Percentiles rank a stretch among this genome's conserved stretches.
phyloP scores from a whole-genome alignment of 2,888 invertebrate species.

The Peribatodes rhomboidaria region DNA sequence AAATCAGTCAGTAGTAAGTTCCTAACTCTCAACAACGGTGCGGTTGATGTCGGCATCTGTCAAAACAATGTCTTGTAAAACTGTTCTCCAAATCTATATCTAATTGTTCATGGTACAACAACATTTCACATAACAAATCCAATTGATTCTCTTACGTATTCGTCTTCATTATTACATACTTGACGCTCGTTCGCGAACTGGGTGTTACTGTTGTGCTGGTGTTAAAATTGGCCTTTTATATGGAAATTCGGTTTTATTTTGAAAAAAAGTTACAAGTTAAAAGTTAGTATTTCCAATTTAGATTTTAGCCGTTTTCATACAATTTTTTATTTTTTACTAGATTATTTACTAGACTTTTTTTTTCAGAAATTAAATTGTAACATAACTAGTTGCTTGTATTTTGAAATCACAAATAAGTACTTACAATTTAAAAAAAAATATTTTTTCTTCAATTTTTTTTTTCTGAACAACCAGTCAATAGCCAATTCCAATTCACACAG shows the following conservation, averaged over 20 bases:
- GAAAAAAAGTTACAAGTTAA: too few species aligned
- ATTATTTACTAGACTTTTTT: too few species aligned
- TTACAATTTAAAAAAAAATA: too few species aligned
- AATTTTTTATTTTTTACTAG: too few species aligned
- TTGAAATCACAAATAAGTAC: too few species aligned
- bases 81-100: constrained; percentile 32
- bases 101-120: constrained; percentile 54
- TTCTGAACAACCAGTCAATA: too few species aligned
- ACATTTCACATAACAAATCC: constrained; percentile 38
- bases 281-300: too few species aligned
- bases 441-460: too few species aligned
- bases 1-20: constrained; percentile 7
- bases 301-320: too few species aligned
- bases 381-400: too few species aligned
- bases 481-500: constrained; percentile 5
- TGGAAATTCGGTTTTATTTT: too few species aligned
- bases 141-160: constrained; percentile 35
- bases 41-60: neutral
- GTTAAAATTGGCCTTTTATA: neutral
- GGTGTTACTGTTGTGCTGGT: neutral
- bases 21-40: constrained; percentile 11
- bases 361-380: too few species aligned
- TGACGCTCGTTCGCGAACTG: constrained; percentile 11
- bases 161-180: constrained; percentile 17
- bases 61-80: constrained; percentile 18